Base-by-base conservation (phyloP, 2,888 invertebrate genomes). In the Pollenia labialis region DNA sequence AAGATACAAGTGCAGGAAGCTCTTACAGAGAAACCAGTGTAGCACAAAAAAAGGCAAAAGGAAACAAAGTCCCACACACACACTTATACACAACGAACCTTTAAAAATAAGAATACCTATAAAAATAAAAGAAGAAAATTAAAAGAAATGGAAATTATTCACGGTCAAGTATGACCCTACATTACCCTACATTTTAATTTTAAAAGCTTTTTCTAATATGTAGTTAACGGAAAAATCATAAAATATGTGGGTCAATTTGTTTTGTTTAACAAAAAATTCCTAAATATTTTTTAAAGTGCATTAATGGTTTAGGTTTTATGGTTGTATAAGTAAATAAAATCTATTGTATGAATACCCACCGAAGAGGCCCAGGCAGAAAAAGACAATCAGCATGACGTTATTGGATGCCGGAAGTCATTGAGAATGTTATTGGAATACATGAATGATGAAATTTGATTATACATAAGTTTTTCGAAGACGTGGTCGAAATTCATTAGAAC, bases 1-100 rank as follows among this genome's bases (percentile, higher is more conserved):
- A 76, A 75, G 80, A 69, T 76, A 87, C 86, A 87, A 87, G 83
- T 83, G 83, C 80, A 86, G 80, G 83, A 87, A 83, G 52, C 74
- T 48, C 74, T 75, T 86, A 69, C 76, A 68, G 84, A 80, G 56
- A 74, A 68, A 32, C 77, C 79, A 81, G 80, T 71, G 46, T 56
- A 66, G 56, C 68, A 85, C 52, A 54, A 62, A 69, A 66, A 69
- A 72, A 2, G 62, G 16, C 52, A 42, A 62, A 58, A 52, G 54
- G 60, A 69, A 75, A 74, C 23, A 60, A 77, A 66, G 66, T 23
- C 32, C 32, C 32, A 32, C 4, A 32, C 32, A 32, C 32, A 32
- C 32, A 32, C 32, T 32, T 32, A 6, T 6, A 32, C 32, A 32
- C 32, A 32, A 4, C 32, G 14, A 80, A 71, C 10, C 16, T 18